phyloP scores from a whole-genome alignment of 2,888 invertebrate genomes.

The Mythimna albipuncta region DNA sequence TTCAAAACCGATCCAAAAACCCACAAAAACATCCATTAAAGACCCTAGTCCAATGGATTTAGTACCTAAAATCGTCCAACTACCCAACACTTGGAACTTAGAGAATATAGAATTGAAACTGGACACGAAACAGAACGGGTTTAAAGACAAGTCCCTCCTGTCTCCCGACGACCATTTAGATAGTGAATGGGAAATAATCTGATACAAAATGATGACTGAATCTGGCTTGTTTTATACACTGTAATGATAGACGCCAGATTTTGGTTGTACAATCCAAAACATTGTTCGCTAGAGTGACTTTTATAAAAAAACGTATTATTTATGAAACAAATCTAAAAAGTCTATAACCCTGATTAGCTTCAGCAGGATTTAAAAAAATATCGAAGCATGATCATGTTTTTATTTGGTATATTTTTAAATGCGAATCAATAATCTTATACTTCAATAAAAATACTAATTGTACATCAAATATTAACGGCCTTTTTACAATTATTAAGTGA shows the following conservation, averaged over 20 bases:
- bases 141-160: conserved; percentile 71
- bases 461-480: no score
- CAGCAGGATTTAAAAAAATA: neutral
- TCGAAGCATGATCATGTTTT: neutral
- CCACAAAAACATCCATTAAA: conserved; percentile 47
- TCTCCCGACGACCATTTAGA: conserved; percentile 85
- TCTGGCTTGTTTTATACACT: conserved; percentile 38
- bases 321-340: neutral
- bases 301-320: neutral
- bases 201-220: conserved; percentile 65
- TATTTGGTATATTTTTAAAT: no score
- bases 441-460: no score
- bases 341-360: neutral
- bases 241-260: conserved; percentile 13
- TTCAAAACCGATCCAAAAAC: conserved; percentile 42
- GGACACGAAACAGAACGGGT: conserved; percentile 77
- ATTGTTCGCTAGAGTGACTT: no score
- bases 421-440: no score
- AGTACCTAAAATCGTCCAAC: conserved; percentile 86
- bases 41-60: conserved; percentile 73
- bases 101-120: conserved; percentile 85
- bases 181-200: conserved; percentile 87
- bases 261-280: conserved; percentile 29
- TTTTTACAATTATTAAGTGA: no score
- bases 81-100: conserved; percentile 92